Conservation (phyloP, 2,888 invertebrate genomes). For the Leuctra nigra region DNA sequence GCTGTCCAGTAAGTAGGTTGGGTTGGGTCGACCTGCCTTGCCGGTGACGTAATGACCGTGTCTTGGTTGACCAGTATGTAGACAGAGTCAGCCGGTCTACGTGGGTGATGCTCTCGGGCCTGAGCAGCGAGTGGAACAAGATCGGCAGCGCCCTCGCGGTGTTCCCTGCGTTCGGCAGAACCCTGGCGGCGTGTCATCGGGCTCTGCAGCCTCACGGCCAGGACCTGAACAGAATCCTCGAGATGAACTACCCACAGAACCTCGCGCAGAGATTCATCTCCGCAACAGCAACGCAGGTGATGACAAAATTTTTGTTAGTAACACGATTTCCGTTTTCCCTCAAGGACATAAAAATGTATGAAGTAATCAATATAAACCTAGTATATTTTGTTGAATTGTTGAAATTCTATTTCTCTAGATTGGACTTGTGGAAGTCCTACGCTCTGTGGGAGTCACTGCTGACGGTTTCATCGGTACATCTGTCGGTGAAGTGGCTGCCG, state of each 20-base stretch:
- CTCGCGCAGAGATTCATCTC: no score
- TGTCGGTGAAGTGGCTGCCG: conserved; percentile 91
- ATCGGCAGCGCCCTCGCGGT: conserved; percentile 73
- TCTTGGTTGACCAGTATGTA: no score
- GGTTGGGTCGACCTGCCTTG: no score
- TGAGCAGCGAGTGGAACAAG: conserved; percentile 84
- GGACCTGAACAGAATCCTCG: conserved; percentile 56
- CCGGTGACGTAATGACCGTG: no score
- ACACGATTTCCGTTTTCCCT: not conserved
- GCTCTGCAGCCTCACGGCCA: conserved; percentile 56
- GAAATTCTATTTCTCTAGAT: no score
- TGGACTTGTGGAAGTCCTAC: conserved; percentile 57
- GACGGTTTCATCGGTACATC: conserved; percentile 83
- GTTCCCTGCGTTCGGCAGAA: conserved; percentile 63
- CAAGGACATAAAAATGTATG: not conserved
- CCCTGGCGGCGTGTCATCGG: conserved; percentile 59
- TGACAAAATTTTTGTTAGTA: no score
- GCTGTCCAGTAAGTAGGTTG: no score
- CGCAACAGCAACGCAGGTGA: no score
- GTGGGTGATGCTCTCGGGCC: conserved; percentile 87
- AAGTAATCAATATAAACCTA: not conserved
- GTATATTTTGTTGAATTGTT: not conserved
- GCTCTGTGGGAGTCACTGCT: conserved; percentile 51
- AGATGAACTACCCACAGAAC: no score
- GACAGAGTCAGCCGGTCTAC: no score